Evolutionary conservation across 2,797 vertebrate genomes (phyloP).

Genomic region (Xerus rutilus): DNA sequence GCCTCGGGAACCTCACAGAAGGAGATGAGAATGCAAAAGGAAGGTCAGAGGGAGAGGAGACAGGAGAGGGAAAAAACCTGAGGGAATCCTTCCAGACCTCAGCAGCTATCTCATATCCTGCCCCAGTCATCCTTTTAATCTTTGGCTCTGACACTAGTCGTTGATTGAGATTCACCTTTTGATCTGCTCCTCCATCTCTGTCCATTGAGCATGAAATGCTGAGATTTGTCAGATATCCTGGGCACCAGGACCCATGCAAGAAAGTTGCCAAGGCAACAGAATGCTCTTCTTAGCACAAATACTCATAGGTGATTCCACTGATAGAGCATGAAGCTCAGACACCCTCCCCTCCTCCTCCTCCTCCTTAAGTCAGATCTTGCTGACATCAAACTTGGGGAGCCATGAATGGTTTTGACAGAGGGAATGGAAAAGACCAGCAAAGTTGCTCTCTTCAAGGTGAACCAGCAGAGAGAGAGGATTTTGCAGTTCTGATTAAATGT

Average conservation of each 20-base stretch:
- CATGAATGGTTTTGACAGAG: not conserved
- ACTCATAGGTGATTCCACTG: slow-evolving; percentile 35
- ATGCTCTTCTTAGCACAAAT: slow-evolving; percentile 80
- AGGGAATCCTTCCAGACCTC: slow-evolving; percentile 62
- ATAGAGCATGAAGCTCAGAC: slow-evolving; percentile 38
- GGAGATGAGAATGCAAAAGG: not conserved
- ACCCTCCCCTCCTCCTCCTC: not conserved
- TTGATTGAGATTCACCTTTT: slow-evolving; percentile 72
- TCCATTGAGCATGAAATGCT: slow-evolving; percentile 75
- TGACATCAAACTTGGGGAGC: slow-evolving; percentile 73
- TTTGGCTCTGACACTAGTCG: slow-evolving; percentile 67
- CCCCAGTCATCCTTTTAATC: slow-evolving; percentile 57
- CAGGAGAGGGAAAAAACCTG: not conserved
- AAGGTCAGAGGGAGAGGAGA: not conserved
- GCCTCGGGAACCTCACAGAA: not conserved
- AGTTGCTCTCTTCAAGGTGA: not conserved
- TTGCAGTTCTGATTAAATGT: slow-evolving; percentile 22
- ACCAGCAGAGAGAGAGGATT: not conserved
- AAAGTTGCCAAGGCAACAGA: slow-evolving; percentile 84
- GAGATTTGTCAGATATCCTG: slow-evolving; percentile 79
- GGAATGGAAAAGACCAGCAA: not conserved
- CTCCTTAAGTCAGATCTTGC: not conserved
- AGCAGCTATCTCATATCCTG: slow-evolving; percentile 48
- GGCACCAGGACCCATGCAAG: slow-evolving; percentile 77
- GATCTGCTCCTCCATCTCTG: slow-evolving; percentile 79